A percentile compares a stretch with the other conserved stretches of the same genome.
Evolutionary conservation across 2,113 vertebrate genomes (phyloP).

Genomic region (Pogonocichla stellata): DNA sequence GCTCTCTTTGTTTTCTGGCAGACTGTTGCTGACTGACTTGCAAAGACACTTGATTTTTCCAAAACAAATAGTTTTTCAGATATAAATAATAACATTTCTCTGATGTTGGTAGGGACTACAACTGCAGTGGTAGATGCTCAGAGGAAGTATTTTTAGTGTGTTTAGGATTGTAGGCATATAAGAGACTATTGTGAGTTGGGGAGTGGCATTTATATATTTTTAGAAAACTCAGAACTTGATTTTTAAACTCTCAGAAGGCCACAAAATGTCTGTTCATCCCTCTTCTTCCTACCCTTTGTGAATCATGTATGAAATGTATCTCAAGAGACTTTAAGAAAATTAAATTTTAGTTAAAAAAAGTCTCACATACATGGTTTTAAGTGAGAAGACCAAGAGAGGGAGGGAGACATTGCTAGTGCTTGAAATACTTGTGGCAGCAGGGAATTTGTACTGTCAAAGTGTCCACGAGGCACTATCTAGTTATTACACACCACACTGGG

Average conservation of each 20-base stretch:
- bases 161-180: neutral
- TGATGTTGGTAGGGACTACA: neutral
- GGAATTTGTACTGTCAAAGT: neutral
- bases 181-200: neutral
- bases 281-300: neutral
- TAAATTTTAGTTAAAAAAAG: neutral
- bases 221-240: neutral
- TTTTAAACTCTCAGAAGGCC: neutral
- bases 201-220: neutral
- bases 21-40: neutral
- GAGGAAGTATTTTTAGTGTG: neutral
- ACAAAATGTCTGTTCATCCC: neutral
- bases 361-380: neutral
- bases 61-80: neutral
- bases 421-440: neutral
- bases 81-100: neutral
- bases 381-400: neutral
- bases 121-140: neutral
- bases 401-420: neutral
- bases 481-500: neutral
- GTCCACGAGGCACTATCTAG: neutral
- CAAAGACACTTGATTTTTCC: neutral
- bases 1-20: neutral
- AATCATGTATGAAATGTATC: neutral
- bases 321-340: neutral